Evolutionary conservation across 2,113 vertebrate species (phyloP).

Genomic region (Aramus guarauna): DNA sequence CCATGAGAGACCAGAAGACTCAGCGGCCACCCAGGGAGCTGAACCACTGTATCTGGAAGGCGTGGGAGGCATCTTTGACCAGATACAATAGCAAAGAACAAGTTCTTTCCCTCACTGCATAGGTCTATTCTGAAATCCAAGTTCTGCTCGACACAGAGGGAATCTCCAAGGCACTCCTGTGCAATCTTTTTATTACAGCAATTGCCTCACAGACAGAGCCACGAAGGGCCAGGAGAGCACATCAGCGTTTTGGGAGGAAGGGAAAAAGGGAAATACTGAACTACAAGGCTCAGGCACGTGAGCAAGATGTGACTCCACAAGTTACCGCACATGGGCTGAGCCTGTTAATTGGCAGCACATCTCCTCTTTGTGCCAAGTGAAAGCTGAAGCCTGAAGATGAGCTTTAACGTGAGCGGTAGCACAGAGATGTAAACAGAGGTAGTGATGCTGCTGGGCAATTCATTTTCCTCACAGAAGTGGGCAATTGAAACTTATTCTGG

Average conservation of each 20-base stretch:
- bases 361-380: background rate
- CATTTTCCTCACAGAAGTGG: background rate
- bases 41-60: background rate
- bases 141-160: background rate
- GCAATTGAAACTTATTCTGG: background rate
- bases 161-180: background rate
- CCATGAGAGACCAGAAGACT: background rate
- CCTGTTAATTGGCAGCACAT: background rate
- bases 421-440: background rate
- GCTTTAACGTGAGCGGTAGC: background rate
- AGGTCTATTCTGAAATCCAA: background rate
- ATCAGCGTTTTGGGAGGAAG: background rate
- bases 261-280: background rate
- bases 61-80: background rate
- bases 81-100: background rate
- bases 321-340: background rate
- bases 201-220: background rate
- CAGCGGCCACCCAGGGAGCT: background rate
- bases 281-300: background rate
- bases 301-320: background rate
- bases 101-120: background rate
- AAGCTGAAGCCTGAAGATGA: background rate
- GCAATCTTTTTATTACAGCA: background rate
- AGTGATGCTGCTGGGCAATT: background rate
- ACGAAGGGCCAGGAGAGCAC: background rate